phyloP scores from a whole-genome alignment of 2,888 invertebrate genomes.

The Acanthococcus lagerstroemiae region DNA sequence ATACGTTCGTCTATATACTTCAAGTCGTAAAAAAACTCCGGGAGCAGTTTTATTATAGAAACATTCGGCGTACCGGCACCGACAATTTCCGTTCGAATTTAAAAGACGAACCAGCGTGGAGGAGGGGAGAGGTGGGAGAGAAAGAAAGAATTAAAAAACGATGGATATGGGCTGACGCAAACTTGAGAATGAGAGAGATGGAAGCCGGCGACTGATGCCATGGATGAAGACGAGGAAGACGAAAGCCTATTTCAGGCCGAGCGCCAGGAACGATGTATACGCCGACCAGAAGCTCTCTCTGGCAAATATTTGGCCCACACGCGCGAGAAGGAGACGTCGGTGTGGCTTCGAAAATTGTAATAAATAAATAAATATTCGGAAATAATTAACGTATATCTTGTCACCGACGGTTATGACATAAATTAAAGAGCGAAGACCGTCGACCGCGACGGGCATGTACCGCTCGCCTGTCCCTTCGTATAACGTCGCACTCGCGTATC shows the following conservation, averaged over 20 bases:
- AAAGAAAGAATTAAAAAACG: too few species aligned
- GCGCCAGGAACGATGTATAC: slow-evolving; percentile 1
- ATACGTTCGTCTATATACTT: too few species aligned
- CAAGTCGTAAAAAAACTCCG: not conserved
- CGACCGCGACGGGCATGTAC: too few species aligned
- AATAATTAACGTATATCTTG: not conserved
- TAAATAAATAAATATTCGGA: slow-evolving; percentile 4
- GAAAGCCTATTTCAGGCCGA: slow-evolving; percentile 7
- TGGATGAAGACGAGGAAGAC: not conserved
- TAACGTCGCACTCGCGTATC: too few species aligned
- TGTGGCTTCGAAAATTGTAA: not conserved
- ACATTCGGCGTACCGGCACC: slow-evolving; percentile 21
- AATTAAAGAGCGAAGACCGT: too few species aligned
- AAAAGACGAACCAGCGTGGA: not conserved
- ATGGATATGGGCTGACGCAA: too few species aligned
- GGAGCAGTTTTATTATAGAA: slow-evolving; percentile 17
- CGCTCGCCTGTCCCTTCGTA: too few species aligned
- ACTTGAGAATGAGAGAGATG: too few species aligned
- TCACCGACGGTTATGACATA: too few species aligned
- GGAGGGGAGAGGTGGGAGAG: too few species aligned
- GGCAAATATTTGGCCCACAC: slow-evolving; percentile 23
- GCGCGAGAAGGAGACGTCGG: not conserved
- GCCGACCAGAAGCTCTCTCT: not conserved
- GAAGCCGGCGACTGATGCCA: too few species aligned
- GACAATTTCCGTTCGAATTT: slow-evolving; percentile 17